Evolutionary conservation across 2,797 vertebrate species (phyloP), one percentile per base, ranked within the genome.

Genomic region (Gymnocypris eckloni): DNA sequence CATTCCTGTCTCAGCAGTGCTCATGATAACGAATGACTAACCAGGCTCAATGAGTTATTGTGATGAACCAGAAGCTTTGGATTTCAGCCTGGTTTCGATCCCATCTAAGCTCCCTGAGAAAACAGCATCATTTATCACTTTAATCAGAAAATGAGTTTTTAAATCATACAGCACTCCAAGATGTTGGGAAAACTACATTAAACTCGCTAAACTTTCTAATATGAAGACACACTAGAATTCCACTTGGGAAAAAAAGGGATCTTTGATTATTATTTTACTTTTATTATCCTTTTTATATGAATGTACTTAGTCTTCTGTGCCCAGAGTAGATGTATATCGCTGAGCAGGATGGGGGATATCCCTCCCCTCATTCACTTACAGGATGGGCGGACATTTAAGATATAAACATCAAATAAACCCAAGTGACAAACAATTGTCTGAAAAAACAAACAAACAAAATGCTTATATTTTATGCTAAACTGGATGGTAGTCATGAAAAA

Each of bases 11-110:
- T 77, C 50, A 79, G 79, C 85, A 79, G 78, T 48, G 66, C 52
- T 25, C 54, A 70, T 77, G 83, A 89, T 81, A 87, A 81, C 66
- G 64, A 82, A 79, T 81, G 86, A 87, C 78, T 86, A 87, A 87
- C 50, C 71, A 54, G 52, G 10, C 76, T 83, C 25, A 43, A 56
- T 69, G 80, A 82, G 76, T 75, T 75, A 83, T 81, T 86, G 86
- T 87, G 66, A 87, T 81, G 76, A 70, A 81, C 69, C 88, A 75
- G 84, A 69, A 59, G 66, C 76, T 66, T 52, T 76, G 70, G 69
- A 83, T 79, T 86, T 22, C 20, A 61, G 77, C 28, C 79, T 82
- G 85, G 79, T 77, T 84, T 73, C 43, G 6, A 84, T 86, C 48
- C n/a, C 54, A 70, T 50, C 43, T 59, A 67, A 66, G 39, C 33